phyloP scores from a whole-genome alignment of 53 echinoderm and acorn worm species.

The Paelopatides confundens region DNA sequence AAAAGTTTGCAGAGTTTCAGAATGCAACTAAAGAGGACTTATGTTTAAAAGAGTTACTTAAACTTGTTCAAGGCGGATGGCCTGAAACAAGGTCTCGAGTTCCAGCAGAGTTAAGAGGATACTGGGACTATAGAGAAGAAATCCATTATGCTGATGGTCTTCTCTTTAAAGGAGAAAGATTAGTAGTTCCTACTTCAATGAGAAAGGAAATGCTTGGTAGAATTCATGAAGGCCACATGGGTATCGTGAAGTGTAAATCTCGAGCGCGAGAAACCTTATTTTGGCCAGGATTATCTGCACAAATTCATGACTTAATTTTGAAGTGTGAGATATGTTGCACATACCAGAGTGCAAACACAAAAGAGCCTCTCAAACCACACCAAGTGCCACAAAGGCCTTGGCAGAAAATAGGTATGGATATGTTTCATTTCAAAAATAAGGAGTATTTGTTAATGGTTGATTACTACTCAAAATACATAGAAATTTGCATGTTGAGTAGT shows the following conservation, averaged over 20 bases:
- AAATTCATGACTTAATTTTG: neutral
- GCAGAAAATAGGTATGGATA: neutral
- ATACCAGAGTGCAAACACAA: constrained; percentile 13
- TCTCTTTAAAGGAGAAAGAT: constrained; percentile 44
- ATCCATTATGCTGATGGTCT: constrained; percentile 43
- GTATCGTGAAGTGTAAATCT: neutral
- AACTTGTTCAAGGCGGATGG: constrained; percentile 47
- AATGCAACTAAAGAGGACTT: constrained; percentile 28
- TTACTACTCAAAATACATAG: neutral
- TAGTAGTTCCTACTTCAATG: constrained; percentile 41
- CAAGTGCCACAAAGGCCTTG: neutral
- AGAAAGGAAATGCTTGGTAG: constrained; percentile 48
- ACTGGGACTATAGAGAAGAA: constrained; percentile 61
- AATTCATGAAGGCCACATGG: neutral
- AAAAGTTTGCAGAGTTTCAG: neutral
- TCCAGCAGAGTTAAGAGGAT: constrained; percentile 42
- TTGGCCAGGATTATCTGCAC: constrained; percentile 49
- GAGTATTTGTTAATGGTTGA: neutral
- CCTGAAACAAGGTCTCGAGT: constrained; percentile 37
- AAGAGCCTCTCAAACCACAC: constrained; percentile 14
- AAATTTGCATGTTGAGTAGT: neutral
- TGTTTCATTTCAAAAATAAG: neutral
- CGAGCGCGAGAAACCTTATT: neutral
- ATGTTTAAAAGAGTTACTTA: constrained; percentile 24
- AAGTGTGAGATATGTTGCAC: constrained; percentile 22